These are phyloP conservation scores for Passer domesticus DNA, from an alignment of 2,113 vertebrate genomes.

Conservation along the genomic window DNA sequence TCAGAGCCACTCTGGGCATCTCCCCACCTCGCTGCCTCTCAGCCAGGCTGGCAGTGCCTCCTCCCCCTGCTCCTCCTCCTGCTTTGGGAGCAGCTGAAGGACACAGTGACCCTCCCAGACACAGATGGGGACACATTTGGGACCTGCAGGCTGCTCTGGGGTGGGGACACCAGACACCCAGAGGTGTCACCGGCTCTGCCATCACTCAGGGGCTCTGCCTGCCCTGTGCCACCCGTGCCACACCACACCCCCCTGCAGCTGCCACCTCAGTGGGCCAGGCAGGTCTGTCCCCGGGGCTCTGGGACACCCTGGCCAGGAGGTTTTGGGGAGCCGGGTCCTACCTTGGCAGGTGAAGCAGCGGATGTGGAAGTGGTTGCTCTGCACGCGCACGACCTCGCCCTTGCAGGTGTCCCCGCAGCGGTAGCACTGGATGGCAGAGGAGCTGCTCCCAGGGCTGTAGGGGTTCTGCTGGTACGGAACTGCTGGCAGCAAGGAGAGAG, in stretches of 20 bases:
- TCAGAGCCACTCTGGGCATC: background rate
- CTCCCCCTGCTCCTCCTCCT: background rate
- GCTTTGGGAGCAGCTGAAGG: slow-evolving; percentile 3
- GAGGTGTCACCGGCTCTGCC: background rate
- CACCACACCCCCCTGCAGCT: accelerated
- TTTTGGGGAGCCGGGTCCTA: slow-evolving; percentile 30
- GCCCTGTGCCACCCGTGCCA: accelerated
- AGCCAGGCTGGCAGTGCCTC: background rate
- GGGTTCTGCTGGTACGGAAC: slow-evolving; percentile 87
- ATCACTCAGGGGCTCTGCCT: background rate
- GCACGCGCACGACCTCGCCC: slow-evolving; percentile 96
- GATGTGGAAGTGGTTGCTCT: slow-evolving; percentile 96
- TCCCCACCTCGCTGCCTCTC: background rate
- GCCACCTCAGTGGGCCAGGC: accelerated
- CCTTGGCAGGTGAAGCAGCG: slow-evolving; percentile 99
- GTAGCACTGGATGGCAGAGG: slow-evolving; percentile 89
- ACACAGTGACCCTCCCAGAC: accelerated
- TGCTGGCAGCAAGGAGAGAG: slow-evolving; percentile 56
- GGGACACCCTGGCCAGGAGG: background rate
- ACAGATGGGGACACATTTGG: background rate
- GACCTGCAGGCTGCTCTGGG: background rate
- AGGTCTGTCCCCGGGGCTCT: background rate
- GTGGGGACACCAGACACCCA: background rate
- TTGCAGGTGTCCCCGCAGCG: slow-evolving; percentile 93
- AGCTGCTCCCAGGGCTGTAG: slow-evolving; percentile 74